Evolutionary conservation across 2,888 invertebrate species (phyloP).

Genomic region (Drosophila tanythrix): DNA sequence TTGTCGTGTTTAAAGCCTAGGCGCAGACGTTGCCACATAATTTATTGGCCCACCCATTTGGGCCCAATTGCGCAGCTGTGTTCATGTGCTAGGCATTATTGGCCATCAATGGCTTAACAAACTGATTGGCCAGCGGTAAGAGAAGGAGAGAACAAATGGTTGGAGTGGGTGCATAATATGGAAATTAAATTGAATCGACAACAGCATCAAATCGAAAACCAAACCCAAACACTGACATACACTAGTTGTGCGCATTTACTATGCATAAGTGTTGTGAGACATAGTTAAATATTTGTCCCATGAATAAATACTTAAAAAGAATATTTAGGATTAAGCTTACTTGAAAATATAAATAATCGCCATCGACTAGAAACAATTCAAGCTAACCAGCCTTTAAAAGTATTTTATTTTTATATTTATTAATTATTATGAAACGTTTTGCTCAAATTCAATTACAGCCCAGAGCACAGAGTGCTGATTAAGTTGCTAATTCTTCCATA

Average conservation of each 20-base stretch:
- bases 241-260: not conserved
- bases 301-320: not conserved
- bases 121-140: slow-evolving; percentile 54
- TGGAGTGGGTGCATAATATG: slow-evolving; percentile 15
- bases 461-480: slow-evolving; percentile 52
- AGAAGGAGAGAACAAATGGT: not conserved
- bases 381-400: not conserved
- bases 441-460: not conserved
- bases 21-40: slow-evolving; percentile 59
- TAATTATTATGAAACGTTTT: not conserved
- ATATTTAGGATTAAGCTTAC: not conserved
- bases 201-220: slow-evolving; percentile 31
- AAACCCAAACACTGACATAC: not conserved
- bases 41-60: slow-evolving; percentile 59
- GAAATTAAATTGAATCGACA: slow-evolving; percentile 39
- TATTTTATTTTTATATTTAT: not conserved
- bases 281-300: not conserved
- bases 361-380: no score
- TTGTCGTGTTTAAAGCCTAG: slow-evolving; percentile 50
- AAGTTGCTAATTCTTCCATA: slow-evolving; percentile 49
- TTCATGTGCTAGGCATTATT: slow-evolving; percentile 49
- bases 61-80: slow-evolving; percentile 62
- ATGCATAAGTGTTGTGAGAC: not conserved
- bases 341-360: no score
- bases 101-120: slow-evolving; percentile 68